Evolutionary conservation across 1,140 invertebrate genomes (phyloP).

Genomic region (Drosophila tropicalis): DNA sequence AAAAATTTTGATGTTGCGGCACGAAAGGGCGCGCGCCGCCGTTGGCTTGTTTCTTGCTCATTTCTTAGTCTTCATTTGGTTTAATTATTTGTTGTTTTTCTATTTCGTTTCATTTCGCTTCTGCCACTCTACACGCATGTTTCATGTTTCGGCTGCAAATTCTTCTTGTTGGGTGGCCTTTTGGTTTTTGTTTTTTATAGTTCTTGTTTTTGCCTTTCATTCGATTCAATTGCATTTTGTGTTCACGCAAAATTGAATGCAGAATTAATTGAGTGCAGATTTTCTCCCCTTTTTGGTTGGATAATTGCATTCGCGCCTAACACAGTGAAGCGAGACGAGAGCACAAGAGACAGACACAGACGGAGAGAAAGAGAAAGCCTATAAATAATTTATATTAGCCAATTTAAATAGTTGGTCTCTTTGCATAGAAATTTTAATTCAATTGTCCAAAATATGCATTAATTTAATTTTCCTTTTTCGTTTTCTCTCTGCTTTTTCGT

Average conservation of each 20-base stretch:
- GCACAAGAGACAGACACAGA: neutral
- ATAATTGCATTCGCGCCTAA: neutral
- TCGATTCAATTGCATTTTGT: slow-evolving; percentile 4
- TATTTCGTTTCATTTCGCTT: slow-evolving; percentile 43
- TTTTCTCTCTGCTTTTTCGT: too few species aligned
- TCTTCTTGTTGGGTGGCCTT: slow-evolving; percentile 3
- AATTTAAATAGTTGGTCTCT: neutral
- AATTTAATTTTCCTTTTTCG: too few species aligned
- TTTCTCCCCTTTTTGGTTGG: neutral
- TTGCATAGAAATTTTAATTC: neutral
- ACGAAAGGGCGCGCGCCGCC: slow-evolving; percentile 48
- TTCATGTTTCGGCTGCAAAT: neutral
- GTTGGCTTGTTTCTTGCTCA: neutral
- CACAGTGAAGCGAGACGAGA: neutral
- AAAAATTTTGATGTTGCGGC: slow-evolving; percentile 64
- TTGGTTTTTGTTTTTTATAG: neutral
- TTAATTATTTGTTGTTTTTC: slow-evolving; percentile 29
- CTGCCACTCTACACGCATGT: slow-evolving; percentile 9
- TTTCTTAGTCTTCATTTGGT: slow-evolving; percentile 16
- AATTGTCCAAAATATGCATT: neutral
- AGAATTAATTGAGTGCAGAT: slow-evolving; percentile 11
- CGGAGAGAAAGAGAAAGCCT: neutral
- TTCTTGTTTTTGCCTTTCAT: neutral
- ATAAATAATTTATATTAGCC: neutral
- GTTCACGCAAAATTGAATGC: slow-evolving; percentile 34